phyloP scores from a whole-genome alignment of 2,888 invertebrate genomes.

The Xestia xanthographa region DNA sequence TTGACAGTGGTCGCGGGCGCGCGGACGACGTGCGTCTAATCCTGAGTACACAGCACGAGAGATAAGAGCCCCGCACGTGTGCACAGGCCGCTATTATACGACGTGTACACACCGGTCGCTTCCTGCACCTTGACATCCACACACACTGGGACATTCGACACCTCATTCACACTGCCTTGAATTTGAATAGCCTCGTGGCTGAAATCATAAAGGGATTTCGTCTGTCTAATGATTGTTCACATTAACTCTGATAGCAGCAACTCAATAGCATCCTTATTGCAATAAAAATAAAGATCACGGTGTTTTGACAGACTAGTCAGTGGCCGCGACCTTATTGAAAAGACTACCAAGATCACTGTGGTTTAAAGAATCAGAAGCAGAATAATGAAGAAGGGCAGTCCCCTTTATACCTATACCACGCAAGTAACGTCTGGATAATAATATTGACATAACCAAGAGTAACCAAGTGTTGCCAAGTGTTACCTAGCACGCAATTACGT shows the following conservation, averaged over 20 bases:
- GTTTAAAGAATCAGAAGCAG: background rate
- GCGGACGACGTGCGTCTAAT: constrained; percentile 73
- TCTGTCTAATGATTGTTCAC: background rate
- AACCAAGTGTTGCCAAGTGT: constrained; percentile 31
- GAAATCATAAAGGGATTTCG: background rate
- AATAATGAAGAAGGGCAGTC: background rate
- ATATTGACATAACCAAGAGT: constrained; percentile 6
- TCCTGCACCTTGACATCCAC: constrained; percentile 68
- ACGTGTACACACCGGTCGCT: constrained; percentile 61
- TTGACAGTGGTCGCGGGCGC: constrained; percentile 81
- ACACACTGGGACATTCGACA: constrained; percentile 22
- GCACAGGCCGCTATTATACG: constrained; percentile 64
- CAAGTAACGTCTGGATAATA: constrained; percentile 2
- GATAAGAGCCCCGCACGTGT: constrained; percentile 79
- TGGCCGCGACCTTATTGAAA: background rate
- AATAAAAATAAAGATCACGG: background rate
- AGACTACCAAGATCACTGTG: background rate
- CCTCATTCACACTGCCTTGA: constrained; percentile 40
- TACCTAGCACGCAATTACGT: constrained; percentile 49
- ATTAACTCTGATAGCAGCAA: background rate
- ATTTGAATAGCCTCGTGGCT: background rate
- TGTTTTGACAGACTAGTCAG: background rate
- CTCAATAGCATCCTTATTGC: background rate
- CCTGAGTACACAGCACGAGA: constrained; percentile 82
- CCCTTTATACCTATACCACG: background rate